Conservation (phyloP, 2,113 vertebrate species). For the Lophotis ruficrista region DNA sequence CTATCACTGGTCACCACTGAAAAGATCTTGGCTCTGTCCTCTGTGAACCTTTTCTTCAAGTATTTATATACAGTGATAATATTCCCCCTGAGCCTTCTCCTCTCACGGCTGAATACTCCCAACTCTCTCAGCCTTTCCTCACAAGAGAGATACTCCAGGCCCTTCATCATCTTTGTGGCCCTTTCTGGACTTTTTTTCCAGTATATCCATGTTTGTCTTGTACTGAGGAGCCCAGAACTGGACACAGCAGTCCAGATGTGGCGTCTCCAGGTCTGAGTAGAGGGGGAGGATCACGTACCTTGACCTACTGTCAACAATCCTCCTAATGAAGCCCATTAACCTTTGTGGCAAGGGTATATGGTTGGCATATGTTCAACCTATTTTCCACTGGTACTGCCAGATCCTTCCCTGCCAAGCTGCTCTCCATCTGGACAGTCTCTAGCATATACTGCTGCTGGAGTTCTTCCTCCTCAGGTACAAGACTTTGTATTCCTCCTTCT, state of each 20-base stretch:
- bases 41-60: neutral
- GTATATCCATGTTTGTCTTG: neutral
- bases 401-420: neutral
- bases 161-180: neutral
- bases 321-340: neutral
- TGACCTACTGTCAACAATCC: rapidly evolving
- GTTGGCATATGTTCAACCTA: neutral
- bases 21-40: neutral
- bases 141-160: neutral
- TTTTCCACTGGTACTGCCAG: neutral
- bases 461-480: neutral
- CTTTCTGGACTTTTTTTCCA: neutral
- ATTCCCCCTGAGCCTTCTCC: neutral
- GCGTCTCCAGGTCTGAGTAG: neutral
- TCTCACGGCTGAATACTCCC: neutral
- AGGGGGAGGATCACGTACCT: neutral
- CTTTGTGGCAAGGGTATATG: neutral
- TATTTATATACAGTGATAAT: neutral
- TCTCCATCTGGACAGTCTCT: neutral
- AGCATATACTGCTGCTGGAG: neutral
- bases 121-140: neutral
- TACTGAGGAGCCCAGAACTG: neutral
- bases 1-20: neutral
- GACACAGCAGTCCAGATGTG: neutral
- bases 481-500: neutral